phyloP scores from a whole-genome alignment of 2,797 vertebrate genomes.

The Schizothorax lantsangensis region DNA sequence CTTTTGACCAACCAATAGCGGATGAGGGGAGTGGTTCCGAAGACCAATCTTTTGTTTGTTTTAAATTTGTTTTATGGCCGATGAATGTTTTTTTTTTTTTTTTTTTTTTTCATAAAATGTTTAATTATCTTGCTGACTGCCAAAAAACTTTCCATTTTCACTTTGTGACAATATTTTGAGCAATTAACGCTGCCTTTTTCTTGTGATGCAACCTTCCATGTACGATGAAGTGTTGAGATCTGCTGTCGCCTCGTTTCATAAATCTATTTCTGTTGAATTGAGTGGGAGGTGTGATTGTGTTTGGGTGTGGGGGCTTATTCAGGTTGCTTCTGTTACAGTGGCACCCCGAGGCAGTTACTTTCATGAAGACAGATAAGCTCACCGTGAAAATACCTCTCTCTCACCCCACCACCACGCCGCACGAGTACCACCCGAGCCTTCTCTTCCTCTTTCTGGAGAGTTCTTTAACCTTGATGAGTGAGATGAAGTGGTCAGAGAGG shows the following conservation, averaged over 20 bases:
- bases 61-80: background rate
- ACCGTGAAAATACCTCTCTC: conserved; percentile 68
- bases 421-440: conserved; percentile 49
- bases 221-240: conserved; percentile 2
- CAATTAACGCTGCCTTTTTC: background rate
- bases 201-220: background rate
- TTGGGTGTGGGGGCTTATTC: conserved; percentile 65
- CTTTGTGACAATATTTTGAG: background rate
- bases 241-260: conserved; percentile 37
- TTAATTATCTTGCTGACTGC: background rate
- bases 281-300: conserved; percentile 60
- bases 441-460: conserved; percentile 80
- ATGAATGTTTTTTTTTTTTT: background rate
- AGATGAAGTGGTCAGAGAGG: conserved; percentile 72
- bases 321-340: conserved; percentile 74
- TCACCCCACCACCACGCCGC: conserved; percentile 8
- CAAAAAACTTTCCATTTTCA: background rate
- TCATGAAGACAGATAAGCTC: conserved; percentile 83
- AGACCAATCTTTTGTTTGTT: background rate
- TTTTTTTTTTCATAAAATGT: background rate
- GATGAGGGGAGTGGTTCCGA: background rate
- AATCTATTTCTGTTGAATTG: conserved; percentile 58
- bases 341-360: conserved; percentile 80
- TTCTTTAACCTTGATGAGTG: conserved; percentile 86
- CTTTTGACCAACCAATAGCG: background rate